Conservation (phyloP, 2,113 vertebrate species). For the Agelaius phoeniceus region DNA sequence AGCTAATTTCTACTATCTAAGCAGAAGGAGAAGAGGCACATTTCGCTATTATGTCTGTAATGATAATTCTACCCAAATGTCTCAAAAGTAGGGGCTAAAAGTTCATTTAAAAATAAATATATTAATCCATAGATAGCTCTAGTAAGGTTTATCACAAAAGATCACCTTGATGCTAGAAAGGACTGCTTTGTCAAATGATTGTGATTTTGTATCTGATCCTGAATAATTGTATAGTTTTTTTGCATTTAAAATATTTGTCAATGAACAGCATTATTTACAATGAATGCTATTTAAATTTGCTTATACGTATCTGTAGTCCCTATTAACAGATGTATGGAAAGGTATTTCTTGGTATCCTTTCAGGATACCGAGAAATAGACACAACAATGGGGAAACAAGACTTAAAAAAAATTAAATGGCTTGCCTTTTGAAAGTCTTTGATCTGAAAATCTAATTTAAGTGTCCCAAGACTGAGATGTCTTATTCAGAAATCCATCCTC, state of each 20-base stretch:
- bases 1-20: not conserved
- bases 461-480: not conserved
- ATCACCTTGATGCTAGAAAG: not conserved
- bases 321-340: not conserved
- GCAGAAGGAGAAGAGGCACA: not conserved
- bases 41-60: not conserved
- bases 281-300: not conserved
- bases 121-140: not conserved
- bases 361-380: not conserved
- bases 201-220: not conserved
- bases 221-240: not conserved
- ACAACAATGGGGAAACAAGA: not conserved
- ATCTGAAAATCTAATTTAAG: not conserved
- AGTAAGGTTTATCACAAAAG: not conserved
- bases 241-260: not conserved
- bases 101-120: not conserved
- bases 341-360: not conserved
- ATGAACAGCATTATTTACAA: not conserved
- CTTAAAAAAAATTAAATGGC: not conserved
- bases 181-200: not conserved
- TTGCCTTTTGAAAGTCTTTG: not conserved
- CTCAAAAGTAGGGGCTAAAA: not conserved
- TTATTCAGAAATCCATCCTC: not conserved
- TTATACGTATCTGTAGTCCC: not conserved
- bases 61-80: not conserved